Evolutionary conservation across 2,113 vertebrate genomes (phyloP).

Genomic region (Psammodynastes pulverulentus): DNA sequence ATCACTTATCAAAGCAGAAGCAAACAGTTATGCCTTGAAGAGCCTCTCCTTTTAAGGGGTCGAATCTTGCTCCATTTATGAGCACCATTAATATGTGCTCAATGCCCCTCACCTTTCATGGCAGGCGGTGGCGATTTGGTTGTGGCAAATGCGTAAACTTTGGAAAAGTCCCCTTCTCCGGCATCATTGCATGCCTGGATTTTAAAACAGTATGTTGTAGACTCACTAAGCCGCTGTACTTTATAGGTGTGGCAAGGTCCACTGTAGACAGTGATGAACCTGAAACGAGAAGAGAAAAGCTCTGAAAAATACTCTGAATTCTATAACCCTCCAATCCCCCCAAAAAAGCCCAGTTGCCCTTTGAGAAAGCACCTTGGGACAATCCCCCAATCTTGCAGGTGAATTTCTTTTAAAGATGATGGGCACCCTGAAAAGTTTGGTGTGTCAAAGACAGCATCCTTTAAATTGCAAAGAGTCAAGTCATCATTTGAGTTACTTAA

Average conservation of each 20-base stretch:
- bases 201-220: slow-evolving; percentile 74
- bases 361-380: not conserved
- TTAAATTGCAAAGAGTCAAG: not conserved
- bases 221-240: slow-evolving; percentile 76
- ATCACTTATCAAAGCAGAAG: not conserved
- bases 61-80: not conserved
- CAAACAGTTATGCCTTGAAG: not conserved
- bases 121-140: slow-evolving; percentile 73
- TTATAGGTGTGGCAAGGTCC: slow-evolving; percentile 78
- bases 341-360: not conserved
- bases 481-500: too few relatives aligned
- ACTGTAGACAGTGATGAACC: slow-evolving; percentile 75
- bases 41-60: not conserved
- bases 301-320: not conserved
- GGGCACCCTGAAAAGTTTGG: not conserved
- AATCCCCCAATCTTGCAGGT: not conserved
- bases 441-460: not conserved
- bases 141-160: slow-evolving; percentile 75
- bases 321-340: not conserved
- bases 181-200: slow-evolving; percentile 77
- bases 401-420: not conserved
- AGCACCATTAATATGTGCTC: fast-evolving
- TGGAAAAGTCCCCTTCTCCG: slow-evolving; percentile 73
- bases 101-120: slow-evolving; percentile 72
- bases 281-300: not conserved